These are phyloP conservation scores for Syngnathus acus DNA, from an alignment of 2,797 vertebrate species.

Conservation along the genomic window DNA sequence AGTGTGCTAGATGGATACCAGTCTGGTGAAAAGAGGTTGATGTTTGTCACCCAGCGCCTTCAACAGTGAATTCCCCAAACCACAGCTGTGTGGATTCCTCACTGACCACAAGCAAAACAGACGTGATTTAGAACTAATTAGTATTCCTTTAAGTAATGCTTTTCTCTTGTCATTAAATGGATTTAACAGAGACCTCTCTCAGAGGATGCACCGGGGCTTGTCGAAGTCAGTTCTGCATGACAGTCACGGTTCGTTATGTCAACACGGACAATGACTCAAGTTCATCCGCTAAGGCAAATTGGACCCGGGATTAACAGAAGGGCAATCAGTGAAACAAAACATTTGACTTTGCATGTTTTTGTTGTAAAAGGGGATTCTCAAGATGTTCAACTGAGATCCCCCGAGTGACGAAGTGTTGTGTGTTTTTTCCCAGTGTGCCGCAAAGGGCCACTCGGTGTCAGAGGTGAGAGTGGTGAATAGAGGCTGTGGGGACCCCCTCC, in stretches of 20 bases:
- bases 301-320: neutral
- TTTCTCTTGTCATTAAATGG: slow-evolving; percentile 40
- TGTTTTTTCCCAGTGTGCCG: slow-evolving; percentile 53
- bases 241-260: slow-evolving; percentile 18
- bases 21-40: neutral
- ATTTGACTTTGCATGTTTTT: neutral
- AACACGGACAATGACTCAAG: slow-evolving; percentile 3
- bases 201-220: slow-evolving; percentile 28
- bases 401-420: slow-evolving; percentile 38
- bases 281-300: slow-evolving; percentile 3
- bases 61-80: slow-evolving; percentile 17
- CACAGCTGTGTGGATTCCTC: slow-evolving; percentile 45
- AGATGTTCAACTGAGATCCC: slow-evolving; percentile 12
- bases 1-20: neutral
- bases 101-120: slow-evolving; percentile 20
- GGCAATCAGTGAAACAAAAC: neutral
- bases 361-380: neutral
- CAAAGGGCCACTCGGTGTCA: slow-evolving; percentile 52
- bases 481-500: slow-evolving; percentile 33
- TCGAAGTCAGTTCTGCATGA: slow-evolving; percentile 22
- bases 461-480: slow-evolving; percentile 64
- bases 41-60: neutral
- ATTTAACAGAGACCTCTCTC: slow-evolving; percentile 32
- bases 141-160: slow-evolving; percentile 43
- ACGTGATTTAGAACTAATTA: slow-evolving; percentile 47